These are phyloP conservation scores for Diorhabda carinulata DNA, from an alignment of 1,140 invertebrate species.

Conservation along the genomic window DNA sequence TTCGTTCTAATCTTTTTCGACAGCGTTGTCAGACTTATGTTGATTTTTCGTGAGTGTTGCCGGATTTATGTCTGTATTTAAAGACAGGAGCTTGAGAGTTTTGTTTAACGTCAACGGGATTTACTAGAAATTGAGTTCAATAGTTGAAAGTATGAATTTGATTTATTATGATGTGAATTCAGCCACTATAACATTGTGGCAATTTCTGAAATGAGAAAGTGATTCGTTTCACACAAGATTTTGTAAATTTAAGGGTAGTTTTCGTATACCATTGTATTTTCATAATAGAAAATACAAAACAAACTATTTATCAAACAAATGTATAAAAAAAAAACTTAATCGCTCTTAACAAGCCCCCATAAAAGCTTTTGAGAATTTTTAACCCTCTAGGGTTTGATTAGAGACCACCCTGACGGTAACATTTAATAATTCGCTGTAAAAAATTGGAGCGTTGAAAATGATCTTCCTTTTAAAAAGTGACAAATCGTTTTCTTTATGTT, in stretches of 20 bases:
- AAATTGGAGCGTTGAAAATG: slow-evolving; percentile 21
- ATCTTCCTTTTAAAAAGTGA: slow-evolving; percentile 12
- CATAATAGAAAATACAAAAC: slow-evolving; percentile 16
- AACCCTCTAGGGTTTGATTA: slow-evolving; percentile 14
- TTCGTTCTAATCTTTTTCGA: too few relatives aligned
- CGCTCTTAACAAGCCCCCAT: slow-evolving; percentile 20
- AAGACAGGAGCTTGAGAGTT: too few relatives aligned
- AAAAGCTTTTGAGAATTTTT: slow-evolving; percentile 12
- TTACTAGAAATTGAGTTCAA: too few relatives aligned
- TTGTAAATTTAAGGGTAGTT: slow-evolving; percentile 5
- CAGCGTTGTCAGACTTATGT: too few relatives aligned
- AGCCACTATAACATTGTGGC: too few relatives aligned
- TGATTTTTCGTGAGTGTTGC: too few relatives aligned
- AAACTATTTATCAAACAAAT: slow-evolving; percentile 24
- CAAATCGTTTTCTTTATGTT: slow-evolving; percentile 22
- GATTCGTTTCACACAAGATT: not conserved
- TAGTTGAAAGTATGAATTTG: too few relatives aligned
- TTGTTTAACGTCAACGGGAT: too few relatives aligned
- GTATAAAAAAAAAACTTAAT: slow-evolving; percentile 14
- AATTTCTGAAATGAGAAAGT: not conserved
- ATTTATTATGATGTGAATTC: too few relatives aligned
- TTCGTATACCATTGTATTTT: slow-evolving; percentile 7
- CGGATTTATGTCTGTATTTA: too few relatives aligned
- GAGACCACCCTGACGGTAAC: slow-evolving; percentile 14
- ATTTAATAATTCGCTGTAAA: slow-evolving; percentile 19